Base-by-base conservation (phyloP, 1,140 invertebrate species). In the Andrena cerasifolii region DNA sequence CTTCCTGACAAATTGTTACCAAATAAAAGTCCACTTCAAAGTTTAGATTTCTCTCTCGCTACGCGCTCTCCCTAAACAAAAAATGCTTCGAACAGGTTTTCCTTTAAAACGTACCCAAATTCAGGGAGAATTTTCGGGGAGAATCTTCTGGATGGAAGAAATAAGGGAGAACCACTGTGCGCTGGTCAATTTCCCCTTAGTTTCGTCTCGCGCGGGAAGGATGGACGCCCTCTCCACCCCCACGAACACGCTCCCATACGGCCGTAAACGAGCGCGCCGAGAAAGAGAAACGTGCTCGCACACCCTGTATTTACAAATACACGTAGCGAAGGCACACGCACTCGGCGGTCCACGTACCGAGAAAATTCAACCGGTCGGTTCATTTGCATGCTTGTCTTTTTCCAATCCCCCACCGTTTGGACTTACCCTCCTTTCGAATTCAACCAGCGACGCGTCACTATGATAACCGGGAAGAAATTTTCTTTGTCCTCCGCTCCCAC, bases 131-230 rank as follows among this genome's bases (percentile, higher is more conserved):
- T 8, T n/a, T 45, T 7, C 47, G 47, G 18, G 47, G 0, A 18
- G 28, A 4, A 33, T 6, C 28, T 26, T 21, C 16, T n/a, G 40
- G 40, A 21, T 7, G 26, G 26, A 43, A 65, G n/a, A 56, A 56
- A 70, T 10, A 62, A 58, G 47, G 21, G 89, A 90, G 90, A 91
- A 89, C 87, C 87, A 86, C 89, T 91, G 88, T 36, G 72, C 87
- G 77, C 87, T 86, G 89, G 89, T 91, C 89, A 91, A 90, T 90
- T 91, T 89, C 88, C 87, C 89, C 89, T 89, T 90, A 82, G 88
- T 84, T 88, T 85, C 67, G 82, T 80, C 73, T 85, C 82, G 79
- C 68, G 68, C 63, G 68, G 59, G 67, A 84, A 83, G 83, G 79
- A 87, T 79, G 84, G 82, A 77, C 82, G 75, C 67, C 82, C 79